phyloP scores from a whole-genome alignment of 2,113 vertebrate genomes.

The Platanista minor region DNA sequence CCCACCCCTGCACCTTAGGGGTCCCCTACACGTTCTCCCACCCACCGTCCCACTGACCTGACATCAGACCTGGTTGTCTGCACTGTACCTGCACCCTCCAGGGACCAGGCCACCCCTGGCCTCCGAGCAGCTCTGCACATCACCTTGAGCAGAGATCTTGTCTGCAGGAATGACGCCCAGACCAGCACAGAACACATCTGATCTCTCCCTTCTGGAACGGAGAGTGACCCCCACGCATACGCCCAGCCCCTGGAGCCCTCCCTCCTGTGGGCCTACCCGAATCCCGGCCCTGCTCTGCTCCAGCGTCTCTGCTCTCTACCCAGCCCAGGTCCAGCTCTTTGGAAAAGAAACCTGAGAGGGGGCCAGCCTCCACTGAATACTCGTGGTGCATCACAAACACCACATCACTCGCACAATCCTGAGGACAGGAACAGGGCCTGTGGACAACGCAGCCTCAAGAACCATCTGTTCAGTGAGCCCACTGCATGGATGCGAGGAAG shows the following conservation, averaged over 20 bases:
- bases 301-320: neutral
- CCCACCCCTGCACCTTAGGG: rapidly evolving
- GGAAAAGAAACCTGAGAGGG: neutral
- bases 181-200: neutral
- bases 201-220: neutral
- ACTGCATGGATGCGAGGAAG: neutral
- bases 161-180: rapidly evolving
- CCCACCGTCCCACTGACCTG: neutral
- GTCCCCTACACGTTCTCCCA: neutral
- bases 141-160: rapidly evolving
- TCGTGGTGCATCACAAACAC: rapidly evolving
- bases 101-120: rapidly evolving
- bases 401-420: rapidly evolving
- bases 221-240: rapidly evolving
- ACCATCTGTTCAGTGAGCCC: rapidly evolving
- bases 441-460: rapidly evolving
- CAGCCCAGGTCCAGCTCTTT: neutral
- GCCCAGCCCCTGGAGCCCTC: neutral
- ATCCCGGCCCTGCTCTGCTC: neutral
- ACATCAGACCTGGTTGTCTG: neutral
- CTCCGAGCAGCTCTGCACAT: rapidly evolving
- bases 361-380: rapidly evolving
- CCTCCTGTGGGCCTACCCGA: too few relatives aligned
- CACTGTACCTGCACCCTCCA: neutral
- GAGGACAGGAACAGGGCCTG: neutral